A percentile compares a stretch with the other conserved stretches of the same genome.
Evolutionary conservation across 2,888 invertebrate species (phyloP).

Genomic region (Lithodes maja): DNA sequence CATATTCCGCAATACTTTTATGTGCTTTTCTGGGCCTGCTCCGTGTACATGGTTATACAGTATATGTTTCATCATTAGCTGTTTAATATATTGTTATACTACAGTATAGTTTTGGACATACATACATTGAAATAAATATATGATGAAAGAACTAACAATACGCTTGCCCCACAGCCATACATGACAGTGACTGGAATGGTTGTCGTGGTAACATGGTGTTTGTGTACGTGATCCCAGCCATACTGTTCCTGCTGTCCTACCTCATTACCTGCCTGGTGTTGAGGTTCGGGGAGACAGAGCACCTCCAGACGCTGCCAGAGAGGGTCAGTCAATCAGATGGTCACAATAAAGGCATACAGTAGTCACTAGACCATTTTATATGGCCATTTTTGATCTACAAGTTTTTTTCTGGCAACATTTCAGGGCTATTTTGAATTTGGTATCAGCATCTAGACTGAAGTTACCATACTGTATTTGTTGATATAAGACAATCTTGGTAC

Average conservation of each 20-base stretch:
- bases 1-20: no score
- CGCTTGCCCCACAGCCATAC: neutral
- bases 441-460: neutral
- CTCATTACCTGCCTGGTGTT: constrained; percentile 50
- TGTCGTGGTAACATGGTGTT: constrained; percentile 48
- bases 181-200: constrained; percentile 12
- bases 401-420: no score
- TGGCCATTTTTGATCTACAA: no score
- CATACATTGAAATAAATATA: no score
- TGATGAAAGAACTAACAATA: no score
- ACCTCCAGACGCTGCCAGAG: constrained; percentile 59
- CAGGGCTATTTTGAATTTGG: neutral
- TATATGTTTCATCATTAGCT: no score
- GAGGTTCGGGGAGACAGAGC: constrained; percentile 51
- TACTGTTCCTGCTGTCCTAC: constrained; percentile 44
- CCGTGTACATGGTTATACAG: no score
- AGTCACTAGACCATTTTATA: no score
- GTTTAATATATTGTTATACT: no score
- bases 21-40: no score
- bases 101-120: no score
- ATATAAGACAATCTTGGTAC: neutral
- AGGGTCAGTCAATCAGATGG: constrained; percentile 35
- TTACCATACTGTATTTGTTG: neutral
- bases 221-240: constrained; percentile 42
- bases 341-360: neutral